These are phyloP conservation scores for Pantherophis vulpinus DNA, from an alignment of 2,797 vertebrate species.

Conservation along the genomic window DNA sequence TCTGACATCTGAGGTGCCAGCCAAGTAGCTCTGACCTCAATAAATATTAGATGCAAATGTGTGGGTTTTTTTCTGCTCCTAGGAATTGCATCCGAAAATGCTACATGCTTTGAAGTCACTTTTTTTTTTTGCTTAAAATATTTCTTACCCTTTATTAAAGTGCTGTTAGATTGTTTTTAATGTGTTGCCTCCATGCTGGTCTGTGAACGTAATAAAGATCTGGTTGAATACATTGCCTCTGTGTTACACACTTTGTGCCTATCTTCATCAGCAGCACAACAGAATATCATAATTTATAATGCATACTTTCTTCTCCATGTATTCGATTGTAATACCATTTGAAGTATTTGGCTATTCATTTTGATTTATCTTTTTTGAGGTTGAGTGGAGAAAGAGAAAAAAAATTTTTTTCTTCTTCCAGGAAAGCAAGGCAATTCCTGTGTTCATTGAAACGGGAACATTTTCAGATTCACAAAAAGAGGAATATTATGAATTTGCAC, in stretches of 20 bases:
- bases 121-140: background rate
- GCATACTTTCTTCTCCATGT: background rate
- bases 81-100: background rate
- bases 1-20: background rate
- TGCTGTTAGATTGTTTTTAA: background rate
- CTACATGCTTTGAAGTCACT: background rate
- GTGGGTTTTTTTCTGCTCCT: background rate
- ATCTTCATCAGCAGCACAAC: background rate
- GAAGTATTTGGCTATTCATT: background rate
- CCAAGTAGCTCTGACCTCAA: background rate
- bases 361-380: background rate
- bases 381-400: background rate
- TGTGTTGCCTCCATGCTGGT: background rate
- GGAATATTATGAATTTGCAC: background rate
- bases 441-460: background rate
- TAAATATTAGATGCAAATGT: background rate
- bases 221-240: background rate
- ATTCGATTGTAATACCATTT: background rate
- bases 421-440: background rate
- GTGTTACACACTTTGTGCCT: no score
- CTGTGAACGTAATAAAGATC: background rate
- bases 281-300: background rate
- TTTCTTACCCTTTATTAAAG: background rate
- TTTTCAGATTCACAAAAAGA: background rate
- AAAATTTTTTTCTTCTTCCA: background rate